Percentiles rank a stretch among this genome's conserved stretches.
Evolutionary conservation across 2,888 invertebrate genomes (phyloP).

Genomic region (Ennomos fuscantarius): DNA sequence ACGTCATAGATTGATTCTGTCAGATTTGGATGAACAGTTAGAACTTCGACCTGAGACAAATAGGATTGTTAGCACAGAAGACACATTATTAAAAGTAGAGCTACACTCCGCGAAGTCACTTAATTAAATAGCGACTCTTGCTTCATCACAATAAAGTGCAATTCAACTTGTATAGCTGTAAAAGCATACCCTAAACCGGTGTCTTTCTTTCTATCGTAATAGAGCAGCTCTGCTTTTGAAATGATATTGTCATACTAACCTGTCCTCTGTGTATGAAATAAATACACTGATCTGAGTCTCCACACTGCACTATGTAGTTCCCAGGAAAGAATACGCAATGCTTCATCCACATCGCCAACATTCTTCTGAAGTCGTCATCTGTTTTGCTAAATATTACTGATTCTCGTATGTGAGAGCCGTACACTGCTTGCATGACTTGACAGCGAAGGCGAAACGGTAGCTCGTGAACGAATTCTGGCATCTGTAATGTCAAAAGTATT

Average conservation of each 20-base stretch:
- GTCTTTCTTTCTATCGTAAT: no score
- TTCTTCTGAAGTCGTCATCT: slow-evolving; percentile 76
- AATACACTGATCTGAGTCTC: slow-evolving; percentile 83
- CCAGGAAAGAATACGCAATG: slow-evolving; percentile 83
- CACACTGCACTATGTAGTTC: slow-evolving; percentile 83
- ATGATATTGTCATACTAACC: slow-evolving; percentile 41
- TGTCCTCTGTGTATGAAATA: slow-evolving; percentile 85
- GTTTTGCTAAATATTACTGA: slow-evolving; percentile 81
- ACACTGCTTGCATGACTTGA: slow-evolving; percentile 80
- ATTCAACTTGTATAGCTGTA: no score
- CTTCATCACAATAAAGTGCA: no score
- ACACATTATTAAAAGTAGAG: no score
- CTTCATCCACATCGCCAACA: slow-evolving; percentile 78
- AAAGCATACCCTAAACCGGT: no score
- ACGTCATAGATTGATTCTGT: slow-evolving; percentile 82
- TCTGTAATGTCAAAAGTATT: slow-evolving; percentile 37
- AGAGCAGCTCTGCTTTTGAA: not conserved
- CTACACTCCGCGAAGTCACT: no score
- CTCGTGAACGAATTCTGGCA: slow-evolving; percentile 68
- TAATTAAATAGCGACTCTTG: no score
- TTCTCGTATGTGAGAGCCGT: slow-evolving; percentile 76
- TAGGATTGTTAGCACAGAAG: no score
- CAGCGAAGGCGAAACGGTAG: slow-evolving; percentile 76
- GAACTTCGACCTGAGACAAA: slow-evolving; percentile 74
- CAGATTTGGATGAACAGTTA: slow-evolving; percentile 80